Evolutionary conservation across 1,140 invertebrate species (phyloP).

Genomic region (Diorhabda carinulata): DNA sequence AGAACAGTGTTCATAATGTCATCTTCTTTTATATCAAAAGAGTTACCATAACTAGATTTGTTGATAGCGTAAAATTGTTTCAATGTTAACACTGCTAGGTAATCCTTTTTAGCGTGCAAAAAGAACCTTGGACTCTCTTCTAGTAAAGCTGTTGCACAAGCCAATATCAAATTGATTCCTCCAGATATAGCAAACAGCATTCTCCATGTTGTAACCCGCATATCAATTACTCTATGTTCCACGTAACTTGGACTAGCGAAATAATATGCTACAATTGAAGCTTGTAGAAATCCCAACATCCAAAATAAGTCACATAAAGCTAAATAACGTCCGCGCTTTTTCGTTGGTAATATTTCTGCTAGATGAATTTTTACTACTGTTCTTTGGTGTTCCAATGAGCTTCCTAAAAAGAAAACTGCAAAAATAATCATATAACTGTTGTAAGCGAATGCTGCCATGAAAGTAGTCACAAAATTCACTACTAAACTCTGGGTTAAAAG

Average conservation of each 20-base stretch:
- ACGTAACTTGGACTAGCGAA: not conserved
- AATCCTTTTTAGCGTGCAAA: constrained; percentile 25
- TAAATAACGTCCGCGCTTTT: constrained; percentile 29
- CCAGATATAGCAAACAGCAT: constrained; percentile 34
- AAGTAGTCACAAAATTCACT: constrained; percentile 31
- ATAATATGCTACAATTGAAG: constrained; percentile 5
- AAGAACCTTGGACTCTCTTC: constrained; percentile 39
- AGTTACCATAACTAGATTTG: constrained; percentile 36
- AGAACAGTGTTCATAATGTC: constrained; percentile 19
- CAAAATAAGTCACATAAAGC: constrained; percentile 32
- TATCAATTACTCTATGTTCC: constrained; percentile 10
- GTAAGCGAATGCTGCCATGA: constrained; percentile 36
- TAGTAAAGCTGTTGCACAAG: constrained; percentile 34
- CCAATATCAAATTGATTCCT: constrained; percentile 30
- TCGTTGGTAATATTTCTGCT: constrained; percentile 30
- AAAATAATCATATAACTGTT: constrained; percentile 28
- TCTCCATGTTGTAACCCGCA: constrained; percentile 34
- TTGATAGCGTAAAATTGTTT: constrained; percentile 42
- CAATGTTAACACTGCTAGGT: constrained; percentile 31
- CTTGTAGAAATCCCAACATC: constrained; percentile 30
- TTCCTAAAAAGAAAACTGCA: constrained; percentile 28
- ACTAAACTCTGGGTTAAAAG: constrained; percentile 30
- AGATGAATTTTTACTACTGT: constrained; percentile 31
- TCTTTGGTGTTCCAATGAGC: constrained; percentile 30
- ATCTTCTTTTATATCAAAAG: constrained; percentile 30